Base-by-base conservation (phyloP, 2,888 invertebrate genomes). In the Phorcus lineatus region DNA sequence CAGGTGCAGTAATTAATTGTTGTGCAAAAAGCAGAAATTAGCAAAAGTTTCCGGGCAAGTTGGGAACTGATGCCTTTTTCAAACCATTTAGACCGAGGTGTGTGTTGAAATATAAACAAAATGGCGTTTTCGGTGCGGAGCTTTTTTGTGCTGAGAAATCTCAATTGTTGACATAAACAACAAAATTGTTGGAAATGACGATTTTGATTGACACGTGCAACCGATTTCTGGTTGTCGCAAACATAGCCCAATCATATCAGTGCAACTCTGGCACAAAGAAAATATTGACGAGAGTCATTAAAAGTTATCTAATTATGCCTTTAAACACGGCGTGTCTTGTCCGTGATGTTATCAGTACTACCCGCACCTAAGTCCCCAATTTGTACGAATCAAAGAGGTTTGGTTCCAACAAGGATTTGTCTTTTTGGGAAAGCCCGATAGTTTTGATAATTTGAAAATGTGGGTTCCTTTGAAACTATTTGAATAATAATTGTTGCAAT, bases 221-320 rank as follows among this genome's bases (percentile, higher is more conserved):
- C 62, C 62, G 62, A 28, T 62, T 62, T 62, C 62, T 62, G 62
- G 62, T 62, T 62, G 62, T 62, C 62, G 24, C 62, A 62, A 62
- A 62, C 62, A 62, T 9, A 22, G 62, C 62, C 62, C 62, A 24
- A 62, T 62, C 62, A 62, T 62, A 62, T 62, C 62, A 62, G 62
- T 62, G 62, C 11, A 62, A 28, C 28, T 24, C 28, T 16, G 28
- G 22, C 28, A 28, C 62, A 28, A 62, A 28, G 28, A 62, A 62
- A 62, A 62, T 62, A 62, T 62, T 62, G 62, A 62, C 62, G 24
- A 62, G 24, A 24, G 62, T 62, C 62, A 62, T 62, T 62, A 62
- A 62, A 62, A 62, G 62, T 62, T 62, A 62, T 62, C 62, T 24
- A 62, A 62, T 62, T 62, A 62, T 62, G 28, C 28, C 28, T 62